A percentile compares a stretch with the other conserved stretches of the same genome.
phyloP scores from a whole-genome alignment of 2,888 invertebrate species.

The Heliconius ethilla region DNA sequence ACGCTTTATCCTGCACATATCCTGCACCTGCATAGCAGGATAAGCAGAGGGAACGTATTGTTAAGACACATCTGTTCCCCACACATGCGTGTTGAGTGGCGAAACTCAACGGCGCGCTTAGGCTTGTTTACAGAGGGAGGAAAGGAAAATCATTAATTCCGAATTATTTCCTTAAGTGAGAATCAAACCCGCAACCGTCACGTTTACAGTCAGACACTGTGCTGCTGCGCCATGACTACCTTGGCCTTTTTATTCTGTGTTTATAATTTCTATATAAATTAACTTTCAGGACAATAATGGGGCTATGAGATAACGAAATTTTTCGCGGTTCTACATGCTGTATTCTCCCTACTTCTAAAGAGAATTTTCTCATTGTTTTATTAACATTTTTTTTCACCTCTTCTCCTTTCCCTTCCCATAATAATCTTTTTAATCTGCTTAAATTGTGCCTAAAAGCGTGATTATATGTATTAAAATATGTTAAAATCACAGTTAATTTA shows the following conservation, averaged over 20 bases:
- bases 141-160: neutral
- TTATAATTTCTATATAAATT: conserved; percentile 17
- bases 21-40: too few relatives aligned
- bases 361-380: conserved; percentile 18
- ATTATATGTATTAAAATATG: neutral
- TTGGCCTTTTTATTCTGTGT: neutral
- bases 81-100: neutral
- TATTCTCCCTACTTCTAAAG: conserved; percentile 9
- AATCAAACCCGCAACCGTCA: neutral
- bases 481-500: conserved; percentile 12
- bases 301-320: conserved; percentile 23
- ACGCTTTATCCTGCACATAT: neutral
- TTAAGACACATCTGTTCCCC: too few relatives aligned
- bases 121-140: neutral
- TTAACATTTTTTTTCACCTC: neutral
- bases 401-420: neutral
- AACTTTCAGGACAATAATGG: conserved; percentile 24
- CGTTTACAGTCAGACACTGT: neutral
- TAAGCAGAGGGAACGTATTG: too few relatives aligned
- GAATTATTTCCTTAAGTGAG: neutral
- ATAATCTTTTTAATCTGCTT: conserved; percentile 7
- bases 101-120: neutral
- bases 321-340: conserved; percentile 7
- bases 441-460: conserved; percentile 7
- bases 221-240: neutral